These are phyloP conservation scores for Neosalanx taihuensis DNA, from an alignment of 2,797 vertebrate genomes.

Conservation along the genomic window DNA sequence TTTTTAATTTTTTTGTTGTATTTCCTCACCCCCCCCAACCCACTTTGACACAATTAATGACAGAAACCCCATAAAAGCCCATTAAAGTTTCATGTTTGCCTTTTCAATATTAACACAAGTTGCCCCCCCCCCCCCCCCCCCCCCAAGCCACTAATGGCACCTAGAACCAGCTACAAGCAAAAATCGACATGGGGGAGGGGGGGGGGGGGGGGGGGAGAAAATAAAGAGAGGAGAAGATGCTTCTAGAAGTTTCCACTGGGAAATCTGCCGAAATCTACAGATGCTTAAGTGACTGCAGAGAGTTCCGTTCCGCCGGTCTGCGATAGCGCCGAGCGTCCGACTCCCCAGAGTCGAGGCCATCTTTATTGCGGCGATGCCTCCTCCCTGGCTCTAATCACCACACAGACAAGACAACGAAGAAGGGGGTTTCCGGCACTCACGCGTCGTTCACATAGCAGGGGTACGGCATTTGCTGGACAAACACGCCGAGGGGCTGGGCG, in stretches of 20 bases:
- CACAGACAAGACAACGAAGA: slow-evolving; percentile 14
- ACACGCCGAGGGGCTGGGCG: slow-evolving; percentile 84
- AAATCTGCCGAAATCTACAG: slow-evolving; percentile 29
- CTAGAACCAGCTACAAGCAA: slow-evolving; percentile 6
- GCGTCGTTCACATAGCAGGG: slow-evolving; percentile 91
- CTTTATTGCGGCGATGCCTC: slow-evolving; percentile 33
- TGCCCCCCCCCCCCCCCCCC: not conserved
- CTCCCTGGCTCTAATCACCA: slow-evolving; percentile 35
- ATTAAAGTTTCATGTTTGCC: slow-evolving; percentile 22
- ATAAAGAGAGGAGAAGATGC: slow-evolving; percentile 31
- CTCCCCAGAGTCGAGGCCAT: slow-evolving; percentile 26
- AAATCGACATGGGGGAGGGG: slow-evolving; percentile 1
- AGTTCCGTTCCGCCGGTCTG: slow-evolving; percentile 34
- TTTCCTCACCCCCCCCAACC: too few relatives aligned
- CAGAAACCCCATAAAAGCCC: slow-evolving; percentile 16
- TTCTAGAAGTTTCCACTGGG: slow-evolving; percentile 36
- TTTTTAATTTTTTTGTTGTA: slow-evolving; percentile 12
- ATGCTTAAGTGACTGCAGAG: slow-evolving; percentile 33
- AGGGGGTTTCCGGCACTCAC: slow-evolving; percentile 72
- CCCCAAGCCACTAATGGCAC: not conserved
- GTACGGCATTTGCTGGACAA: slow-evolving; percentile 94
- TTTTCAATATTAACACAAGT: slow-evolving; percentile 17
- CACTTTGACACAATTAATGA: slow-evolving; percentile 18
- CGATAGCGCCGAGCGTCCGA: slow-evolving; percentile 38
- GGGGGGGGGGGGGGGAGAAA: too few relatives aligned